Evolutionary conservation across 2,888 invertebrate species (phyloP), one percentile per base, ranked within the genome.

Genomic region (Heteromurus nitidus): DNA sequence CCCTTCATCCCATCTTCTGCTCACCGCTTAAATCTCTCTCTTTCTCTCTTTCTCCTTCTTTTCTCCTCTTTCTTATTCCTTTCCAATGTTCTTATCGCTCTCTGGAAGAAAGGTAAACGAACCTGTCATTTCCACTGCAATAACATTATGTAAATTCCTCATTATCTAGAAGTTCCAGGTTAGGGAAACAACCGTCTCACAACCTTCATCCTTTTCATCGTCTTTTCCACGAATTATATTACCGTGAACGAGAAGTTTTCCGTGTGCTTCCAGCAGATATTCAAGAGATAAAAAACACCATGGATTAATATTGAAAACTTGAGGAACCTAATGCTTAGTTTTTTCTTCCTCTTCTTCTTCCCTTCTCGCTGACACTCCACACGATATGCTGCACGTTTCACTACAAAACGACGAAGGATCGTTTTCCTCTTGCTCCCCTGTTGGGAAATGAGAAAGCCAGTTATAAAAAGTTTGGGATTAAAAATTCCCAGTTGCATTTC

Each of bases 111-210:
- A 80, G 80, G 80, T 80, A 80, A 80, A 80, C 67, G 80, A 80
- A 80, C 80, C 73, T 80, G 31, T 72, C 72, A 76, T 77, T 64
- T 79, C 72, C 67, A 58, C 72, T 67, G 74, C 73, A 80, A 80
- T 74, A 80, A 74, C 68, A 80, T 80, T 80, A 80, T 80, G 80
- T 74, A 80, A 80, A 80, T 80, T 80, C 74, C 73, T 74, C 80
- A 80, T 74, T 80, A 80, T 74, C 80, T 80, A 9, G 50, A 73
- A 80, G 47, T 80, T 73, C 60, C 80, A 80, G 80, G 80, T 72
- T 80, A 73, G 53, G 36, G 73, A 80, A 80, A 80, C 72, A 80
- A 47, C 58, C 47, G 18, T 53, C 24, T 55, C 42, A 24, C 18
- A 53, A 70, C 62, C 72, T 62, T 72, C 62, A 72, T 73, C 22